Evolutionary conservation across 2,888 invertebrate species (phyloP).

Genomic region (Drosophila robusta): DNA sequence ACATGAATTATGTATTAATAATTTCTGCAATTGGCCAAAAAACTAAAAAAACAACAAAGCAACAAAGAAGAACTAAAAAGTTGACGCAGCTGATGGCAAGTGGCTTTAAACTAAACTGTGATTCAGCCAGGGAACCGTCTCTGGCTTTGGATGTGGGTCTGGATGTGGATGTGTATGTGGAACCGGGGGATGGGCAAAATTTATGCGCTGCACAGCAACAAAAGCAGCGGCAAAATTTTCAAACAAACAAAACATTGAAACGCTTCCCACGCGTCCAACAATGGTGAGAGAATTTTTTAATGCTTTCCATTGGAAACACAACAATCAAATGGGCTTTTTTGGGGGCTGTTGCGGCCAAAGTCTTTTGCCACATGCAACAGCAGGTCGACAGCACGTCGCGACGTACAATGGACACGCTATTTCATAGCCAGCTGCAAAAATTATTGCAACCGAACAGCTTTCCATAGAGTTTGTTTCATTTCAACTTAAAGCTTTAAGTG

Average conservation of each 20-base stretch:
- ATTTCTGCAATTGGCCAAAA: constrained; percentile 58
- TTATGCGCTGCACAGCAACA: constrained; percentile 45
- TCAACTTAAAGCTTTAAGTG: no score
- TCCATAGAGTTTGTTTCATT: no score
- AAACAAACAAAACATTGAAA: constrained; percentile 71
- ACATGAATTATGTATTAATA: constrained; percentile 79
- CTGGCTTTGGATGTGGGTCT: no score
- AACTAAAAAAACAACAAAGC: background rate
- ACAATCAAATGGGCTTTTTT: constrained; percentile 51
- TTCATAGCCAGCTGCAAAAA: background rate
- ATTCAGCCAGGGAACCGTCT: constrained; percentile 25
- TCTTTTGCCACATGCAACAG: constrained; percentile 72
- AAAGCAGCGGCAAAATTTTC: constrained; percentile 41
- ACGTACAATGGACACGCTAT: constrained; percentile 29
- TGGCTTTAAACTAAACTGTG: constrained; percentile 40
- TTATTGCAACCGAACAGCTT: background rate
- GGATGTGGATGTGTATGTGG: background rate
- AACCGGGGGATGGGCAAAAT: constrained; percentile 40
- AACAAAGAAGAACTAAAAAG: background rate
- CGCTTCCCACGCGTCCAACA: constrained; percentile 73
- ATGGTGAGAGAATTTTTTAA: constrained; percentile 73
- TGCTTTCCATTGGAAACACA: constrained; percentile 67
- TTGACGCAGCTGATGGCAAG: constrained; percentile 30
- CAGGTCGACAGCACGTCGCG: constrained; percentile 25
- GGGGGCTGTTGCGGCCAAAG: constrained; percentile 53